These are phyloP conservation scores for Drosophila tristis DNA, from an alignment of 1,140 invertebrate genomes.

Conservation along the genomic window DNA sequence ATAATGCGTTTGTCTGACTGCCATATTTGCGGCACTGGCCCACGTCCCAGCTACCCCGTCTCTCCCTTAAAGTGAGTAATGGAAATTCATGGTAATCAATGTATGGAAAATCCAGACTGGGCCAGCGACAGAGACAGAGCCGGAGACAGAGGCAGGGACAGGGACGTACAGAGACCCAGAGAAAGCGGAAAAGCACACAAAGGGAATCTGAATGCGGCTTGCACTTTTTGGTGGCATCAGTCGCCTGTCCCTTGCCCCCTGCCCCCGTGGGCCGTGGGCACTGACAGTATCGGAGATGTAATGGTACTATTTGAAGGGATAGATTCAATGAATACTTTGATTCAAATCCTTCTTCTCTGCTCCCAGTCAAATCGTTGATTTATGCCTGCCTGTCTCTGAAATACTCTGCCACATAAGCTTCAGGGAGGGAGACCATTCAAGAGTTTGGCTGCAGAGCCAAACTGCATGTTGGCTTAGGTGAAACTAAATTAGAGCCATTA, in stretches of 20 bases:
- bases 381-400: not conserved
- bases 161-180: not conserved
- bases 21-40: constrained; percentile 47
- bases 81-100: constrained; percentile 74
- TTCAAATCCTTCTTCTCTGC: too few species aligned
- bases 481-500: too few species aligned
- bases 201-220: constrained; percentile 52
- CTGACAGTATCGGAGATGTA: constrained; percentile 47
- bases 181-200: not conserved
- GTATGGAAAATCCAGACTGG: constrained; percentile 28
- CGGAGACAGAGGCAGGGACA: not conserved
- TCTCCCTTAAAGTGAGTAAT: constrained; percentile 60
- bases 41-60: not conserved
- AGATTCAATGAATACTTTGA: constrained; percentile 45
- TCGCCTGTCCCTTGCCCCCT: not conserved
- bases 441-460: too few species aligned
- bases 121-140: not conserved
- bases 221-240: constrained; percentile 41
- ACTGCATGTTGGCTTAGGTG: not conserved
- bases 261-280: constrained; percentile 11
- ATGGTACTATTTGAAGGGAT: constrained; percentile 19
- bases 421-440: not conserved
- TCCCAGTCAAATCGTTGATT: too few species aligned
- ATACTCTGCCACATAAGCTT: constrained; percentile 22
- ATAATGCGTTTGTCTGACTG: constrained; percentile 50